Base-by-base conservation (phyloP, 2,888 invertebrate genomes). In the Drosophila acutilabella region DNA sequence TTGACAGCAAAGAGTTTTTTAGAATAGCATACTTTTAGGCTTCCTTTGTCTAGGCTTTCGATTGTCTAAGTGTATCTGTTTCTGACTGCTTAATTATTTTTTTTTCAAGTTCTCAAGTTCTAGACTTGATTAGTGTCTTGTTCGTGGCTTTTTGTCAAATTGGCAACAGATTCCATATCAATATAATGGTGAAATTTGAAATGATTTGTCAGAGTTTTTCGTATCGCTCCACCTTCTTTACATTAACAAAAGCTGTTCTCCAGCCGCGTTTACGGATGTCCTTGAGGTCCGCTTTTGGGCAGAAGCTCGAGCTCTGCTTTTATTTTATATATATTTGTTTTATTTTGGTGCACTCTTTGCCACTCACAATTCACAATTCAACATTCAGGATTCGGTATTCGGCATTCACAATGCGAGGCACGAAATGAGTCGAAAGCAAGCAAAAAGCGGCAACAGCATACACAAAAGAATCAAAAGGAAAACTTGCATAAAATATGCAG, bases 401-500 rank as follows among this genome's bases (percentile, higher is more conserved):
- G 52, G n/a, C 52, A 51, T 60, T 42, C 59, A 52, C 20, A 16
- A 68, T 78, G 50, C 51, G 52, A 18, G 30, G 54, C 56, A 57
- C 58, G 54, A 59, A 62, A 67, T 58, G 44, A 67, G 47, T 64
- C 62, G 45, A 45, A 45, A 50, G 78, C 52, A 72, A 62, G 54
- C 26, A 62, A 62, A 77, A 59, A 51, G 60, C 57, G 40, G 42
- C 51, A 42, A 42, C 54, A 36, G 23, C 38, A 38, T 10, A n/a
- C 73, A 73, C 57, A 64, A 64, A 64, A 64, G 57, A 60, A 51
- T 50, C 18, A 53, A 65, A 58, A 58, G 40, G 51, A 52, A 78
- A 64, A 79, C 54, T 48, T 54, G 65, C 56, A 64, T 74, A 64
- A 76, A 80, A 80, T 68, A 68, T 78, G 69, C 64, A 68, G 50